phyloP scores from a whole-genome alignment of 2,888 invertebrate species.

The Eupithecia exiguata region DNA sequence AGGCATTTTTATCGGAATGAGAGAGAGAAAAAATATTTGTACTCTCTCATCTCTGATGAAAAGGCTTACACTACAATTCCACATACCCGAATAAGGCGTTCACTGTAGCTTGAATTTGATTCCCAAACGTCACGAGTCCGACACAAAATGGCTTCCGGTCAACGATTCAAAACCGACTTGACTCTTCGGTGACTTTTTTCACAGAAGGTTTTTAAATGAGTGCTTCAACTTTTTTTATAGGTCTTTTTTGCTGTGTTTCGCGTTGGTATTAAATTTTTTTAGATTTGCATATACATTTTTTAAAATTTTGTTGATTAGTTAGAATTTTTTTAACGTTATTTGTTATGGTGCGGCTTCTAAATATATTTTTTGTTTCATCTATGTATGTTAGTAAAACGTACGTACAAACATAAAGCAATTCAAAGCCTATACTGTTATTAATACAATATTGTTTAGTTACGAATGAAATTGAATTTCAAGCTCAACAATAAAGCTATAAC shows the following conservation, averaged over 20 bases:
- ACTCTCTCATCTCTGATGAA: background rate
- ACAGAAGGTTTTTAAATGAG: conserved; percentile 25
- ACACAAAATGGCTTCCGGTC: conserved; percentile 42
- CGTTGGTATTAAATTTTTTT: conserved; percentile 6
- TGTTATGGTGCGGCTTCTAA: background rate
- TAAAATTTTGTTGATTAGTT: background rate
- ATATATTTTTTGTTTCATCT: too few relatives aligned
- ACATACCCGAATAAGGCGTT: conserved; percentile 44
- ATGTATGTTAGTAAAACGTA: too few relatives aligned
- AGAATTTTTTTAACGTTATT: too few relatives aligned
- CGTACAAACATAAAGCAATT: too few relatives aligned
- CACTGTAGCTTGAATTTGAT: conserved; percentile 41
- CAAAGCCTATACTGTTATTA: too few relatives aligned
- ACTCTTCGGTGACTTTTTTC: conserved; percentile 35
- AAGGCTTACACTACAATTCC: conserved; percentile 28
- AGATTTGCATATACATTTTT: background rate
- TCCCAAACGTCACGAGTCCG: conserved; percentile 40
- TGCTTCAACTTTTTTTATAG: conserved; percentile 11
- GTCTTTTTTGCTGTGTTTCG: conserved; percentile 17
- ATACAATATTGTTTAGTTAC: background rate
- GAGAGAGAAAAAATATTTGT: background rate
- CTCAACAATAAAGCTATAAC: background rate
- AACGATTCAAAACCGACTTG: conserved; percentile 40
- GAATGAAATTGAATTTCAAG: background rate
- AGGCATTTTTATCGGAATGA: too few relatives aligned